Percentiles rank a stretch among this genome's conserved stretches.
Conservation (phyloP, 2,888 invertebrate species). For the Chrysolina americana region DNA sequence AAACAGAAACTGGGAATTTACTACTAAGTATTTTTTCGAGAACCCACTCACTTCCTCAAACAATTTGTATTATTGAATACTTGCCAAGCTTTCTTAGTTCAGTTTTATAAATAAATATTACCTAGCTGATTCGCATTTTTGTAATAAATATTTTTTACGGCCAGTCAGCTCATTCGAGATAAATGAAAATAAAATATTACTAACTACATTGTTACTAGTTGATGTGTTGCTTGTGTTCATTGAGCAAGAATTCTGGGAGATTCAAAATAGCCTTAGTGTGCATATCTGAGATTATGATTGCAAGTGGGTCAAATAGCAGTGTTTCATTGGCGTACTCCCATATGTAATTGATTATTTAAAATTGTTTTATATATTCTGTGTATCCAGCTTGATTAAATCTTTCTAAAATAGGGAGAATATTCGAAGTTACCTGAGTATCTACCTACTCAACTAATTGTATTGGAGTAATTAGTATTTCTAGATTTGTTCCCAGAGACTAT, state of each 20-base stretch:
- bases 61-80: conserved; percentile 13
- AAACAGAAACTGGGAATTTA: not conserved
- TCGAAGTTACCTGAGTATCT: too few species aligned
- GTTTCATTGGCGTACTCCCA: not conserved
- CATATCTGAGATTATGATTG: not conserved
- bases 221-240: not conserved
- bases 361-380: too few species aligned
- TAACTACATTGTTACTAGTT: not conserved
- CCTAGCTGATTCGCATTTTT: not conserved
- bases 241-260: conserved; percentile 1
- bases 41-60: conserved; percentile 1
- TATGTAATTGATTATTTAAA: too few species aligned
- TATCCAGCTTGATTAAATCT: too few species aligned
- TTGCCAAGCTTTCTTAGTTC: not conserved
- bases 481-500: too few species aligned
- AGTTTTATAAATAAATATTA: conserved; percentile 6
- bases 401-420: too few species aligned
- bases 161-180: not conserved
- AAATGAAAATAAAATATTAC: not conserved
- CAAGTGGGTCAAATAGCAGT: not conserved
- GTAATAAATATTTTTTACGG: not conserved
- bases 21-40: not conserved
- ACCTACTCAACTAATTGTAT: too few species aligned
- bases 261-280: not conserved
- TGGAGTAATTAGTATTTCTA: too few species aligned